Evolutionary conservation across 2,888 invertebrate species (phyloP).

Genomic region (Itoplectis maculator): DNA sequence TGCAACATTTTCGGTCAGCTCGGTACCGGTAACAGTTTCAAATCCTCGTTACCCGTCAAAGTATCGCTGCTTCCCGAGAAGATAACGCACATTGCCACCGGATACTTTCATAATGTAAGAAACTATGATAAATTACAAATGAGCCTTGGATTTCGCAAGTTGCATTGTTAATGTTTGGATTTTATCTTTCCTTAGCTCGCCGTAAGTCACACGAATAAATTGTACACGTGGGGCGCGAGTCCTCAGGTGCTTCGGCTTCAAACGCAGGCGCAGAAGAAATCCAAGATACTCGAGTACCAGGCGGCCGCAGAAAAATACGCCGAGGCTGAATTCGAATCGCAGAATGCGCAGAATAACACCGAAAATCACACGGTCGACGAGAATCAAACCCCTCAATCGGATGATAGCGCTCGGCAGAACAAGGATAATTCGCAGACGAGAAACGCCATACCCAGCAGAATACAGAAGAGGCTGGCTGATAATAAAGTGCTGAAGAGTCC

Average conservation of each 20-base stretch:
- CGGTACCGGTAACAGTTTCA: slow-evolving; percentile 87
- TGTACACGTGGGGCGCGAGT: slow-evolving; percentile 92
- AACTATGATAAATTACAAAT: not conserved
- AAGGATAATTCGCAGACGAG: slow-evolving; percentile 51
- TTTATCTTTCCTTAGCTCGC: slow-evolving; percentile 86
- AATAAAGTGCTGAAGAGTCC: slow-evolving; percentile 64
- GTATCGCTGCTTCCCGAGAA: slow-evolving; percentile 86
- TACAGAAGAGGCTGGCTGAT: slow-evolving; percentile 59
- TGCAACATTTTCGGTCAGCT: slow-evolving; percentile 93
- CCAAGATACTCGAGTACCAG: slow-evolving; percentile 86
- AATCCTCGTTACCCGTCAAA: slow-evolving; percentile 87
- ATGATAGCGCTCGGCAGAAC: slow-evolving; percentile 55
- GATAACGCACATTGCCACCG: slow-evolving; percentile 87
- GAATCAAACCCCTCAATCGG: slow-evolving; percentile 4
- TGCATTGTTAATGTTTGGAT: not conserved
- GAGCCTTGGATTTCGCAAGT: not conserved
- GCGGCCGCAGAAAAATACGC: slow-evolving; percentile 82
- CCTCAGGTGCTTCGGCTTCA: slow-evolving; percentile 90
- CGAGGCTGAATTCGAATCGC: slow-evolving; percentile 63
- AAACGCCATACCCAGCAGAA: slow-evolving; percentile 47
- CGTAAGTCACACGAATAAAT: slow-evolving; percentile 87
- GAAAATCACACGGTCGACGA: slow-evolving; percentile 9
- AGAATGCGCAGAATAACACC: slow-evolving; percentile 41
- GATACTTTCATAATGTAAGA: slow-evolving; percentile 92
- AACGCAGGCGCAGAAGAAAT: slow-evolving; percentile 88